A percentile compares a stretch with the other conserved stretches of the same genome.
Evolutionary conservation across 2,797 vertebrate species (phyloP).

Genomic region (Meda fulgida): DNA sequence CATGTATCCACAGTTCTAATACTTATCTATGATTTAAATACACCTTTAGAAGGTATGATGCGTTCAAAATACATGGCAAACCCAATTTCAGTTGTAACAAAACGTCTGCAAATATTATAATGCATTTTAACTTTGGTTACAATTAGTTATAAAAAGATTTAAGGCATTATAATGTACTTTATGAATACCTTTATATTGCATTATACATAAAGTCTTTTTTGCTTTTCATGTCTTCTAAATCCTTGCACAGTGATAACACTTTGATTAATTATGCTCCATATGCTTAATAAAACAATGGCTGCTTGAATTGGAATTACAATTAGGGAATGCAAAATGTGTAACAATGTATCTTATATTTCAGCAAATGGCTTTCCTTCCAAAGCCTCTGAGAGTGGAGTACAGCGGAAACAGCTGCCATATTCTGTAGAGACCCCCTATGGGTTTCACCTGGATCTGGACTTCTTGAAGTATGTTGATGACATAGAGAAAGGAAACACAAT

Average conservation of each 20-base stretch:
- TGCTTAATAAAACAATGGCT: conserved; percentile 53
- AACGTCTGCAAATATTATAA: no score
- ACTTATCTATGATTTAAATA: no score
- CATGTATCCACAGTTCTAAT: background rate
- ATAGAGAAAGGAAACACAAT: conserved; percentile 99
- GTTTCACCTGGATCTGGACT: conserved; percentile 96
- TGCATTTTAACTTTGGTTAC: no score
- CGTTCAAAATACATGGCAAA: background rate
- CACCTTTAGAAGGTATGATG: no score
- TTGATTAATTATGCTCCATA: conserved; percentile 68
- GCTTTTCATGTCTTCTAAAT: conserved; percentile 67
- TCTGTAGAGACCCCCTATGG: conserved; percentile 98
- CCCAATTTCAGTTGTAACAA: no score
- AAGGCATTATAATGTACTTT: no score
- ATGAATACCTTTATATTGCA: no score
- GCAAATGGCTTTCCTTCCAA: conserved; percentile 83
- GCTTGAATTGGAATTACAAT: conserved; percentile 52
- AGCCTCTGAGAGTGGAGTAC: conserved; percentile 77
- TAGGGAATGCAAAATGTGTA: conserved; percentile 33
- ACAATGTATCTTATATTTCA: conserved; percentile 65
- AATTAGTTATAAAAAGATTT: no score
- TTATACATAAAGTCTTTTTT: conserved; percentile 23
- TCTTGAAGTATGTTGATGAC: conserved; percentile 98
- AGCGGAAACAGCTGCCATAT: conserved; percentile 90
- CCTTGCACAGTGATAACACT: conserved; percentile 72